phyloP scores from a whole-genome alignment of 2,888 invertebrate species.

The Hipparchia sbordonii region DNA sequence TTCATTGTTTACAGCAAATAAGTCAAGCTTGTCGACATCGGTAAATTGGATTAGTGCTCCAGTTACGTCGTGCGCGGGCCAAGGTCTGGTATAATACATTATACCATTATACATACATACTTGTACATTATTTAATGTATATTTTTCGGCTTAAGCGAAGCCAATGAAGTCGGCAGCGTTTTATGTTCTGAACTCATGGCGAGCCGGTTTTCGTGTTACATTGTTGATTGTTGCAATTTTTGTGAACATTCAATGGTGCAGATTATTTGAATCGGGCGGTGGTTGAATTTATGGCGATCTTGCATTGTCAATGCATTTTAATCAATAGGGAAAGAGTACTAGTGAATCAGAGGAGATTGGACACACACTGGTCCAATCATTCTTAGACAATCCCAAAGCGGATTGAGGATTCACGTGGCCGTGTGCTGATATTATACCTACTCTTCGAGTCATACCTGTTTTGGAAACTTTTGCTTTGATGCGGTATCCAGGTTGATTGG shows the following conservation, averaged over 20 bases:
- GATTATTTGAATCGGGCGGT: neutral
- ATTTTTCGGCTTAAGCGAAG: constrained; percentile 49
- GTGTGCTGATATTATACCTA: too few species aligned
- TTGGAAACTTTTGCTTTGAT: too few species aligned
- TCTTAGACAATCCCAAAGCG: too few species aligned
- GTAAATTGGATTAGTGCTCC: constrained; percentile 65
- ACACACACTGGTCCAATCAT: too few species aligned
- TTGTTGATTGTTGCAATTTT: constrained; percentile 9
- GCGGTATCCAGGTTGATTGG: too few species aligned
- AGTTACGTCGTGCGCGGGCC: constrained; percentile 55
- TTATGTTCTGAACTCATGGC: constrained; percentile 21
- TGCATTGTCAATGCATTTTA: too few species aligned
- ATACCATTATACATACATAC: constrained; percentile 34
- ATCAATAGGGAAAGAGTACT: too few species aligned
- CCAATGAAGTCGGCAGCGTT: constrained; percentile 44
- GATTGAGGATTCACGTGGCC: too few species aligned
- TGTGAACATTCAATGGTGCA: neutral
- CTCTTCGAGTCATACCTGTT: too few species aligned
- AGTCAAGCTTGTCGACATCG: constrained; percentile 9
- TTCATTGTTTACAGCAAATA: neutral
- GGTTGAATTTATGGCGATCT: too few species aligned
- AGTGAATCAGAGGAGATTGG: too few species aligned
- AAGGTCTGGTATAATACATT: constrained; percentile 54
- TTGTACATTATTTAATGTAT: constrained; percentile 40
- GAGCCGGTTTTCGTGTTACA: constrained; percentile 22